A percentile compares a stretch with the other conserved stretches of the same genome.
Evolutionary conservation across 2,113 vertebrate genomes (phyloP).

Genomic region (Gila orcuttii): DNA sequence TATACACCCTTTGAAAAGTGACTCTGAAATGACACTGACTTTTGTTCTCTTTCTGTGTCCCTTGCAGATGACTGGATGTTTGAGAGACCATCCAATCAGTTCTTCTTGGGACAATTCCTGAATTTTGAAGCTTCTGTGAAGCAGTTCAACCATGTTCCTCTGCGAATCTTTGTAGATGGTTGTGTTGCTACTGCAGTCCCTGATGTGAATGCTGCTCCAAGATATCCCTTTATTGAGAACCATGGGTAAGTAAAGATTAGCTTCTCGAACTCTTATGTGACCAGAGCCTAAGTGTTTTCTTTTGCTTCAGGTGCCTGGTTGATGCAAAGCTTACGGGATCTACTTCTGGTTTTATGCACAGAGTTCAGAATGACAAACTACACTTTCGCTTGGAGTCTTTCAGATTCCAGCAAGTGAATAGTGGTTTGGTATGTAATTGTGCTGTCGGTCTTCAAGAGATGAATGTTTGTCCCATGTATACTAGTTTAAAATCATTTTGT

Average conservation of each 20-base stretch:
- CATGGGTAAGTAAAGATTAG: conserved; percentile 15
- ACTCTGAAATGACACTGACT: background rate
- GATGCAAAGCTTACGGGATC: conserved; percentile 36
- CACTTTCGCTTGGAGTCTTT: conserved; percentile 49
- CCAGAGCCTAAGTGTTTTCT: background rate
- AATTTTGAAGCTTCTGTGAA: conserved; percentile 49
- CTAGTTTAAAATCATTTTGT: background rate
- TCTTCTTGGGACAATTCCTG: conserved; percentile 26
- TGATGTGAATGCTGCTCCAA: conserved; percentile 21
- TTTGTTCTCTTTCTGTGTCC: background rate
- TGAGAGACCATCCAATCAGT: conserved; percentile 6
- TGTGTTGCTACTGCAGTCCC: conserved; percentile 63
- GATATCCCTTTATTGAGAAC: conserved; percentile 43
- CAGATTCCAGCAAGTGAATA: conserved; percentile 20
- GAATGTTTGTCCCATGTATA: too few species aligned
- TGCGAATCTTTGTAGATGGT: conserved; percentile 67
- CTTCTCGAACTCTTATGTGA: background rate
- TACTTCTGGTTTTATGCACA: conserved; percentile 39
- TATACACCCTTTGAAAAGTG: too few species aligned
- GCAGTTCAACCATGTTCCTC: conserved; percentile 59
- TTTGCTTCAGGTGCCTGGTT: conserved; percentile 43
- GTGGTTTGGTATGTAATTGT: conserved; percentile 24
- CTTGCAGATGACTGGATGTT: conserved; percentile 7
- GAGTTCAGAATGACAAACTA: conserved; percentile 30
- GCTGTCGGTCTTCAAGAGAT: background rate